These are phyloP conservation scores for Idaea biselata DNA, from an alignment of 2,888 invertebrate species.

Conservation along the genomic window DNA sequence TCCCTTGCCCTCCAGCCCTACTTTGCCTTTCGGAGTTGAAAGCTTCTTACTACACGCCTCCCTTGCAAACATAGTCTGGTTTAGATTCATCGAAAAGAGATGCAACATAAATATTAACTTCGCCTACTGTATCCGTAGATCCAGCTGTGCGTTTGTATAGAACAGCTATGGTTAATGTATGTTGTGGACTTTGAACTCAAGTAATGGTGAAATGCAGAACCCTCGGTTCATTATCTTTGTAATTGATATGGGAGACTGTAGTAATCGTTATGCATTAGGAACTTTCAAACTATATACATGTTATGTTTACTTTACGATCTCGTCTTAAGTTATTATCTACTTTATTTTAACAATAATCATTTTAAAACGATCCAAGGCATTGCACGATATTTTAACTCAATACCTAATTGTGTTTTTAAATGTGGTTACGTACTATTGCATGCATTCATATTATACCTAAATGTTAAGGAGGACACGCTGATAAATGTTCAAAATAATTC, in stretches of 20 bases:
- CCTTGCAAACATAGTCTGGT: slow-evolving; percentile 52
- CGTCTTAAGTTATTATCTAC: neutral
- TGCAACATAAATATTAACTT: slow-evolving; percentile 58
- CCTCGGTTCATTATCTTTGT: slow-evolving; percentile 53
- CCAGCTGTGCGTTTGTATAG: slow-evolving; percentile 67
- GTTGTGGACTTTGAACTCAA: slow-evolving; percentile 76
- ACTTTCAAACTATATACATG: neutral
- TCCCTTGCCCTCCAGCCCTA: slow-evolving; percentile 80
- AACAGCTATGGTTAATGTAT: slow-evolving; percentile 60
- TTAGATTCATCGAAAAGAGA: slow-evolving; percentile 67
- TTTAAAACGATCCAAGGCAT: neutral
- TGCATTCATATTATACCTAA: slow-evolving; percentile 11
- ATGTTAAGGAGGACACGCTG: slow-evolving; percentile 7
- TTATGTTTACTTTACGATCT: neutral
- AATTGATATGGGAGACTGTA: slow-evolving; percentile 54
- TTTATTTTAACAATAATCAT: neutral
- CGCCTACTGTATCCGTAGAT: slow-evolving; percentile 62
- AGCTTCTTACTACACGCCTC: slow-evolving; percentile 54
- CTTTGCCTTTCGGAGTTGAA: slow-evolving; percentile 67
- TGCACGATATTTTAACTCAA: neutral
- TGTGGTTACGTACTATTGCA: neutral
- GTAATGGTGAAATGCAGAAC: slow-evolving; percentile 66
- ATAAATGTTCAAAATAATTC: slow-evolving; percentile 2
- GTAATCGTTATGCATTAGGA: slow-evolving; percentile 27
- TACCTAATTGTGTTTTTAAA: neutral